A percentile compares a stretch with the other conserved stretches of the same genome.
Conservation (phyloP, 2,888 invertebrate genomes). For the Drosophila incognita region DNA sequence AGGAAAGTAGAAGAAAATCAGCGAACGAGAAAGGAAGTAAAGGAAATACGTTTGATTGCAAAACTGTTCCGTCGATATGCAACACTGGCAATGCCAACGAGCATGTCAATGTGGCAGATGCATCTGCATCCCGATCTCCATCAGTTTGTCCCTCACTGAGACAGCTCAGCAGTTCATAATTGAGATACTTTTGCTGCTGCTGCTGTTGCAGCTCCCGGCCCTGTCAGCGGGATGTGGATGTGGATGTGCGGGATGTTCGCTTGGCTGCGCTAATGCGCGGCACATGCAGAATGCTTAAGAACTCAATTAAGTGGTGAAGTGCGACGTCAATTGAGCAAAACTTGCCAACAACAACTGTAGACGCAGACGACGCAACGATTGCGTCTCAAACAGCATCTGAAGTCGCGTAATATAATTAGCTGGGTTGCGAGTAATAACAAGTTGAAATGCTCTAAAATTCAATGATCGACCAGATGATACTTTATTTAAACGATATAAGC, state of each 20-base stretch:
- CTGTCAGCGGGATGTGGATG: slow-evolving; percentile 29
- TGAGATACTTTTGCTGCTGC: slow-evolving; percentile 47
- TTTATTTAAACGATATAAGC: neutral
- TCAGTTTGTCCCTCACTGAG: slow-evolving; percentile 24
- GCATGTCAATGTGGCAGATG: slow-evolving; percentile 22
- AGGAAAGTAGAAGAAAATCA: neutral
- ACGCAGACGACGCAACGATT: slow-evolving; percentile 5
- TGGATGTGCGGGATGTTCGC: slow-evolving; percentile 45
- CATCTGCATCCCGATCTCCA: slow-evolving; percentile 1
- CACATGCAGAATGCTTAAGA: slow-evolving; percentile 62
- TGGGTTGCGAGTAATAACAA: slow-evolving; percentile 16
- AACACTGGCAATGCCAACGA: slow-evolving; percentile 43
- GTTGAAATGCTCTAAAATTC: neutral
- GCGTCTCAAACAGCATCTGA: slow-evolving; percentile 4
- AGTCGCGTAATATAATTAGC: slow-evolving; percentile 42
- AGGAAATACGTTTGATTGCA: slow-evolving; percentile 55
- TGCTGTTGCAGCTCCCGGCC: neutral
- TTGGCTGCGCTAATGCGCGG: slow-evolving; percentile 53
- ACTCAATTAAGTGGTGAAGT: slow-evolving; percentile 66
- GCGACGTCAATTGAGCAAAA: slow-evolving; percentile 44
- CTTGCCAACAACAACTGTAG: slow-evolving; percentile 6
- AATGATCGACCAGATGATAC: neutral
- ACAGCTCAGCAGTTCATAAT: slow-evolving; percentile 42
- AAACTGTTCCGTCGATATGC: slow-evolving; percentile 42
- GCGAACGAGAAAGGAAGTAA: slow-evolving; percentile 3